Conservation (phyloP, 2,888 invertebrate species). For the Agrochola circellaris region DNA sequence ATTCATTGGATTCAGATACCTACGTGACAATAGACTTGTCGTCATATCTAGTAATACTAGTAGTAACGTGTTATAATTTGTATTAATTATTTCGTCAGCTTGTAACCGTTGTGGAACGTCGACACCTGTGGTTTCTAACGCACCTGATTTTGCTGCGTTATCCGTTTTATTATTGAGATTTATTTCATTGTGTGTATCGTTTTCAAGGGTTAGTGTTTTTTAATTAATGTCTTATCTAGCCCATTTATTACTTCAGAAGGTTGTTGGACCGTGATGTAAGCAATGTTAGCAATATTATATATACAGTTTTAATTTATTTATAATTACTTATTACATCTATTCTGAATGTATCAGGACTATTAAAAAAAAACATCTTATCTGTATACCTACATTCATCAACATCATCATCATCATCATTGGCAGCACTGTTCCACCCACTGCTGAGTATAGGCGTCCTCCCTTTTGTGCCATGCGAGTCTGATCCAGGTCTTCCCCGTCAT, state of each 20-base stretch:
- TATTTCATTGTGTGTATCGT: background rate
- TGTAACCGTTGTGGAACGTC: background rate
- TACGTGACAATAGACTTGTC: slow-evolving; percentile 55
- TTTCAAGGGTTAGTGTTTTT: background rate
- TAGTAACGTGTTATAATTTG: slow-evolving; percentile 37
- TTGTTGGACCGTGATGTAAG: background rate
- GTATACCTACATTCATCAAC: no score
- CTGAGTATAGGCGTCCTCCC: no score
- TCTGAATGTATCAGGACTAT: background rate
- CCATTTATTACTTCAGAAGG: background rate
- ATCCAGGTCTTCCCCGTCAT: no score
- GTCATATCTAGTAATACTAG: slow-evolving; percentile 36
- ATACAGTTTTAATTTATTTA: background rate
- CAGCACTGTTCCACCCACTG: no score
- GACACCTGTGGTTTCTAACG: slow-evolving; percentile 35
- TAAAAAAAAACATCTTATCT: background rate
- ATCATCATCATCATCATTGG: no score
- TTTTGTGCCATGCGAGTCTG: no score
- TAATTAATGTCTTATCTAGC: background rate
- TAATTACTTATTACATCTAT: background rate
- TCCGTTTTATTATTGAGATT: background rate
- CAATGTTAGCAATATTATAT: no score
- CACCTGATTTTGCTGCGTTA: slow-evolving; percentile 12
- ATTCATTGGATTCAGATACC: slow-evolving; percentile 38
- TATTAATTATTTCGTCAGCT: slow-evolving; percentile 41